These are phyloP conservation scores for Steinernema scapterisci DNA, from an alignment of 2,888 invertebrate genomes.

Conservation along the genomic window DNA sequence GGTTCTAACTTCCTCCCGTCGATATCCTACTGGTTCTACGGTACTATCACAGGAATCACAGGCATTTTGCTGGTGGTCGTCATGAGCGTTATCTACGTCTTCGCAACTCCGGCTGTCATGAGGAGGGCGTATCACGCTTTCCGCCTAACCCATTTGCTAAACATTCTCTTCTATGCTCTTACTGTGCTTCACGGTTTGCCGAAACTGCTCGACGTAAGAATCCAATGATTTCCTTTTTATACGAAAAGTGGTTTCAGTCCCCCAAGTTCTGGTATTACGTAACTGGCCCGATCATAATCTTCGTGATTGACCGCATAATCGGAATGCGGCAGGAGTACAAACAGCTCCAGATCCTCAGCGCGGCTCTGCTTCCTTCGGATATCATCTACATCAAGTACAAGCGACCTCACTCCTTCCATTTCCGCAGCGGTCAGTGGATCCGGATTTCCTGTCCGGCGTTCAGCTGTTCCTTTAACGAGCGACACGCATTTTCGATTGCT, in stretches of 20 bases:
- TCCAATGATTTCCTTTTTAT: not conserved
- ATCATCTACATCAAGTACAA: slow-evolving; percentile 81
- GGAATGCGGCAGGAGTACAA: slow-evolving; percentile 65
- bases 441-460: slow-evolving; percentile 86
- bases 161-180: slow-evolving; percentile 82
- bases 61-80: slow-evolving; percentile 85
- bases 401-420: slow-evolving; percentile 90
- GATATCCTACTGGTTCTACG: slow-evolving; percentile 92
- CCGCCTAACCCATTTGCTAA: slow-evolving; percentile 89
- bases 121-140: slow-evolving; percentile 88
- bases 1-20: slow-evolving; percentile 87
- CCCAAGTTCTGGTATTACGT: slow-evolving; percentile 91
- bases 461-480: slow-evolving; percentile 83
- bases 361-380: slow-evolving; percentile 84
- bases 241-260: slow-evolving; percentile 67
- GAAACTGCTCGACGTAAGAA: slow-evolving; percentile 80
- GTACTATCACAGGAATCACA: slow-evolving; percentile 83
- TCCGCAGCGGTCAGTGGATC: slow-evolving; percentile 74
- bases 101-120: slow-evolving; percentile 88
- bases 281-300: slow-evolving; percentile 85
- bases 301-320: slow-evolving; percentile 85
- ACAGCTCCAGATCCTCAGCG: slow-evolving; percentile 85
- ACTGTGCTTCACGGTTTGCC: slow-evolving; percentile 88
- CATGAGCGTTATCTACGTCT: slow-evolving; percentile 94
- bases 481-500: slow-evolving; percentile 91